Evolutionary conservation across 1,140 invertebrate species (phyloP), one percentile per base, ranked within the genome.

Genomic region (Pogonomyrmex barbatus): DNA sequence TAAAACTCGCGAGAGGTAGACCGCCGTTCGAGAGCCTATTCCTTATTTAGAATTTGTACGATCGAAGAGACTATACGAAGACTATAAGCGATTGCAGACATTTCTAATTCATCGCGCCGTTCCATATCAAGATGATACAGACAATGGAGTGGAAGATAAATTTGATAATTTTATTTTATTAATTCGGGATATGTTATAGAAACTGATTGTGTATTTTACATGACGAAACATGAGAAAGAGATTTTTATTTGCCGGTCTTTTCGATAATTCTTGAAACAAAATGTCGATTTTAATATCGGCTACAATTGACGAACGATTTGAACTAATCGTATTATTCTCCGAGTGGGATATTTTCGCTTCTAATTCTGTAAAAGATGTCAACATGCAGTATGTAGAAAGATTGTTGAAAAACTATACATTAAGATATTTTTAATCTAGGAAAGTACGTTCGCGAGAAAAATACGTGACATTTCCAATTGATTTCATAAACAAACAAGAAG

Each of bases 11-110:
- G 52, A 39, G 52, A 39, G 62, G 14, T 70, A 75, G 17, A 65
- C 8, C 14, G 50, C 33, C 33, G 42, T 9, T 63, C 47, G 30
- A 83, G 68, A 75, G 42, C 17, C 79, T 62, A 42, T 83, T 83
- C 68, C 79, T 83, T 83, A 83, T 83, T 83, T 83, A 83, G 68
- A 83, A 73, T 73, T 62, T 83, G 68, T 45, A 6, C 79, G 79
- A 83, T 83, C 79, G 79, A 83, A 83, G 79, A 62, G 33, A 50
- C 68, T 83, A 39, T 75, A 75, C 36, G 17, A 58, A 73, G 79
- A 83, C 42, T 83, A 83, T 83, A 83, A 83, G 79, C 54, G 33
- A n/a, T 75, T 39, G 54, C 52, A 36, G 39, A 50, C 79, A 83
- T 83, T 83, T 83, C 68, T 83, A 83, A 83, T 83, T 75, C 45